These are phyloP conservation scores for Hirundichthys speculiger DNA, from an alignment of 2,113 vertebrate species.

Conservation along the genomic window DNA sequence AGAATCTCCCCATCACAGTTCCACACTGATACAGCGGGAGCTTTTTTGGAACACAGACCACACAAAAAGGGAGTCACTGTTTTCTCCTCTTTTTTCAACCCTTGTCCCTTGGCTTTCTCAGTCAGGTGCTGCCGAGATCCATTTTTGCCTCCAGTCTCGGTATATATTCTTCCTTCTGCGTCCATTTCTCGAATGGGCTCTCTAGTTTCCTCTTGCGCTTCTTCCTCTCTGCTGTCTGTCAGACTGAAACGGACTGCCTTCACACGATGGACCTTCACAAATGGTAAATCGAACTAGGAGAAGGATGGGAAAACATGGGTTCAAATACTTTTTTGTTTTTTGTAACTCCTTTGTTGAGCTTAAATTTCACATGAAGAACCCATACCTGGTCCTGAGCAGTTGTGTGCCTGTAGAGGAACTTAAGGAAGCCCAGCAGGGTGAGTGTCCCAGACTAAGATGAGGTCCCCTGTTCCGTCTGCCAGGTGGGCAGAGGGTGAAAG, in stretches of 20 bases:
- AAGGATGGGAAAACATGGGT: neutral
- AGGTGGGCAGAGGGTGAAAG: constrained; percentile 86
- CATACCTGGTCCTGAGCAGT: constrained; percentile 82
- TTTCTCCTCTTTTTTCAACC: constrained; percentile 28
- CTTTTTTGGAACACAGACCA: constrained; percentile 68
- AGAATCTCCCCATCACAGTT: constrained; percentile 86
- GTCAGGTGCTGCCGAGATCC: constrained; percentile 68
- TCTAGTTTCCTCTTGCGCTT: constrained; percentile 27
- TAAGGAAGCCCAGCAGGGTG: constrained; percentile 79
- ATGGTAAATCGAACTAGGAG: constrained; percentile 84
- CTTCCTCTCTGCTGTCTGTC: constrained; percentile 48
- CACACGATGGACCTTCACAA: constrained; percentile 86
- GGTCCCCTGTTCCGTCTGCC: constrained; percentile 85
- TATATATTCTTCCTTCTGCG: constrained; percentile 21
- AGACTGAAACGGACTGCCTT: constrained; percentile 79
- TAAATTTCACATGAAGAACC: neutral
- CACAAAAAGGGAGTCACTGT: constrained; percentile 49
- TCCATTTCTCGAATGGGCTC: neutral
- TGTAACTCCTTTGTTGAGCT: neutral
- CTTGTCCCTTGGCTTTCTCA: constrained; percentile 10
- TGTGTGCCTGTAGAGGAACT: constrained; percentile 82
- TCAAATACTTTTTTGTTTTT: neutral
- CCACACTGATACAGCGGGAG: constrained; percentile 77
- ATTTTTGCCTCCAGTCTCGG: constrained; percentile 36
- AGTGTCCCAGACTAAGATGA: constrained; percentile 84